Evolutionary conservation across 2,113 vertebrate genomes (phyloP), one percentile per base, ranked within the genome.

Genomic region (Anoplopoma fimbria): DNA sequence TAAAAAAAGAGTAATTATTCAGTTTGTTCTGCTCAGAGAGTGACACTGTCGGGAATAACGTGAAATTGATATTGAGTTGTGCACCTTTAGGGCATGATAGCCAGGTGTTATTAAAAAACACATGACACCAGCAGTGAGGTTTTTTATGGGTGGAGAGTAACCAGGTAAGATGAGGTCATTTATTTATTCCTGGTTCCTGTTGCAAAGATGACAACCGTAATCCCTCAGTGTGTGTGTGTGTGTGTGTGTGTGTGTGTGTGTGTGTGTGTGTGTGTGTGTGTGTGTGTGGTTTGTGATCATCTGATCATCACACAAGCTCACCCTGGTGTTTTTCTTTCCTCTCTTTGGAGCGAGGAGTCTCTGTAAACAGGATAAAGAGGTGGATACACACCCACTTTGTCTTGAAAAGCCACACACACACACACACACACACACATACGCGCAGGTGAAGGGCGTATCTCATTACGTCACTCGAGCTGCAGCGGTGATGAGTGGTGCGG

Each of bases 401-500:
- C 47, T 84, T 49, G 58, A 55, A 74, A 77, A 87, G 57, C 63
- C 84, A 70, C 83, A 61, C 40, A 2, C 27, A 12, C 40, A 14
- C 82, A 12, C 74, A 29, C 73, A 12, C 77, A 34, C 81, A 38
- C 75, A 31, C 77, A 58, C 65, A 71, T 33, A 3, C 81, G 49
- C 69, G 36, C 87, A 88, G 87, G 89, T 91, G 68, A 92, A 89
- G 91, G 93, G 92, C 60, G 91, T 88, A 82, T 92, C 88, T 88
- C 34, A 76, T 89, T 83, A 77, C 87, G 77, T 88, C 88, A 91
- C 83, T 7, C 12, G 33, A 62, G 89, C 87, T 68, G 85, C 81
- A 17, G 80, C 27, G 60, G 78, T 62, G 82, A 87, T 84, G 86
- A 85, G 80, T 36, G 75, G 76, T 90, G 86, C 82, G 87, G 87